phyloP scores from a whole-genome alignment of 35 echinoderm and acorn worm genomes.

The Ptychodera flava region DNA sequence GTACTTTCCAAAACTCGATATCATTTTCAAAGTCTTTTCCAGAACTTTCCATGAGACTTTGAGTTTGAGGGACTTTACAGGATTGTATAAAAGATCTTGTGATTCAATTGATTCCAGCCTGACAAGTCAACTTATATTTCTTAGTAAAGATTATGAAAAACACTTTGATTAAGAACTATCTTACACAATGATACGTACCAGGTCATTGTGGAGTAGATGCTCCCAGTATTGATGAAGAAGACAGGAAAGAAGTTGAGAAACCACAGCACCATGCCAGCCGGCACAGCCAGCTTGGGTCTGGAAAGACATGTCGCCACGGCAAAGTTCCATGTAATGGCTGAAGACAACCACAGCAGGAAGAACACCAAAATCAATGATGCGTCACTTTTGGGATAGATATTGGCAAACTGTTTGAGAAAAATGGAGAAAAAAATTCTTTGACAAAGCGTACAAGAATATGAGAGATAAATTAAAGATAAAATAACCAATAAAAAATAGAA shows the following conservation, averaged over 20 bases:
- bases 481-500: no score
- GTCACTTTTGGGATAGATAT: constrained; percentile 55
- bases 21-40: no score
- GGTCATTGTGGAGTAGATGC: background rate
- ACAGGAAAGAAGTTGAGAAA: constrained; percentile 76
- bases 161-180: no score
- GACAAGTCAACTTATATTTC: no score
- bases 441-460: no score
- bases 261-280: constrained; percentile 83
- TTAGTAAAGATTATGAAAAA: no score
- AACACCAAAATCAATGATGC: constrained; percentile 47
- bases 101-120: no score
- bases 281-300: constrained; percentile 64
- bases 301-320: constrained; percentile 69
- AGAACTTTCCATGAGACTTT: no score
- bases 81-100: no score
- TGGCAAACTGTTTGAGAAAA: constrained; percentile 53
- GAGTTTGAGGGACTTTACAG: no score
- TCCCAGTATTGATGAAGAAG: constrained; percentile 32
- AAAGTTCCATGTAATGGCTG: constrained; percentile 86
- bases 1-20: no score
- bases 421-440: background rate
- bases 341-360: constrained; percentile 71
- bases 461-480: no score
- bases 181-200: background rate